Evolutionary conservation across 2,888 invertebrate genomes (phyloP).

Genomic region (Melitaea athalia): DNA sequence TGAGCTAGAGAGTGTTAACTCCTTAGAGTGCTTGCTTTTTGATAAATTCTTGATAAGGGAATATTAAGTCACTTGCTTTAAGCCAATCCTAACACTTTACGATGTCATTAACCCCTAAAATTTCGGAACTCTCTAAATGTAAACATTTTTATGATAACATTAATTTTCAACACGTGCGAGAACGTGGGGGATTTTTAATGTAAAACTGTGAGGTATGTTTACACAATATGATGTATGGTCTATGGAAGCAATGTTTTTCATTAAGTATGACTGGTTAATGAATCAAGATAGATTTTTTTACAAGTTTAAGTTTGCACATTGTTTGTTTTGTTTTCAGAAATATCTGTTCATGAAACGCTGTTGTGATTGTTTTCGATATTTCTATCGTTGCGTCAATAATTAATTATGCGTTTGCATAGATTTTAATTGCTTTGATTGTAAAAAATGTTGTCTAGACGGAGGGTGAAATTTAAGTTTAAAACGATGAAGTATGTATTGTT

Average conservation of each 20-base stretch:
- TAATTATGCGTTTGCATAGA: background rate
- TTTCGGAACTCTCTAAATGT: slow-evolving; percentile 35
- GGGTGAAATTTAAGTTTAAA: no score
- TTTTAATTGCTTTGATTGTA: slow-evolving; percentile 1
- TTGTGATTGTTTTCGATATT: background rate
- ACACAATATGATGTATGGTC: slow-evolving; percentile 15
- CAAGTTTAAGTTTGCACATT: background rate
- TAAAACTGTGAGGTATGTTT: slow-evolving; percentile 17
- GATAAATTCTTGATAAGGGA: slow-evolving; percentile 40
- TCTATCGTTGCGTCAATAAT: background rate
- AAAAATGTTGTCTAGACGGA: slow-evolving; percentile 1
- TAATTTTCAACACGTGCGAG: slow-evolving; percentile 40
- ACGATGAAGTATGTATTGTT: no score
- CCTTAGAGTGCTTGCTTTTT: slow-evolving; percentile 31
- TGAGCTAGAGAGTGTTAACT: slow-evolving; percentile 22
- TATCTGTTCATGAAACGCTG: background rate
- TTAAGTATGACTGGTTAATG: slow-evolving; percentile 10
- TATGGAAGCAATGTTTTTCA: slow-evolving; percentile 16
- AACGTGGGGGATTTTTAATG: slow-evolving; percentile 37
- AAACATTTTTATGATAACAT: slow-evolving; percentile 41
- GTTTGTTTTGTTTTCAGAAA: background rate
- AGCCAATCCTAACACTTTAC: slow-evolving; percentile 36
- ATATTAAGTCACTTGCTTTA: slow-evolving; percentile 32
- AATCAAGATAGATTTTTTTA: slow-evolving; percentile 4
- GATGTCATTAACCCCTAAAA: slow-evolving; percentile 40